These are phyloP conservation scores for Oreochromis spilurus DNA, from an alignment of 2,113 vertebrate genomes.

Conservation along the genomic window DNA sequence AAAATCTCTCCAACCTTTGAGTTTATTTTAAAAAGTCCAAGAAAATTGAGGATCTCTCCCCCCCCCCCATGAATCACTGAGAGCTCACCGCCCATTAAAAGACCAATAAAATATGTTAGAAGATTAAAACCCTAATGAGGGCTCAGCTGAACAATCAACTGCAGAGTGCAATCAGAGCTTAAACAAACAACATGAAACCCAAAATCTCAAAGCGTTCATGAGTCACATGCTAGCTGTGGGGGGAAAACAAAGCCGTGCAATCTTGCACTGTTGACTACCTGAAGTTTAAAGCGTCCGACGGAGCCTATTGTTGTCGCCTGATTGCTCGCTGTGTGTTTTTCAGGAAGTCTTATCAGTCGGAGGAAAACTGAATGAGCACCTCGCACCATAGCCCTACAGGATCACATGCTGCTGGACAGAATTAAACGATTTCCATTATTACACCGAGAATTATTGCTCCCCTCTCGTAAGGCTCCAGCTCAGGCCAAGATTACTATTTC, in stretches of 20 bases:
- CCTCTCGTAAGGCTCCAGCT: slow-evolving; percentile 77
- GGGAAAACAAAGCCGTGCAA: slow-evolving; percentile 28
- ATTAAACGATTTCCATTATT: slow-evolving; percentile 94
- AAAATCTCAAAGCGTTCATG: slow-evolving; percentile 8
- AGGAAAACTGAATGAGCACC: slow-evolving; percentile 81
- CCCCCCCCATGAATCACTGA: not conserved
- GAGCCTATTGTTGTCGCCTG: slow-evolving; percentile 77
- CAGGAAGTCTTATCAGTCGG: slow-evolving; percentile 81
- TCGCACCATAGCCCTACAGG: slow-evolving; percentile 76
- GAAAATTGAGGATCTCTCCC: not conserved
- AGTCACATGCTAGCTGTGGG: not conserved
- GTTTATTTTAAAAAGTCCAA: not conserved
- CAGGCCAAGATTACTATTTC: slow-evolving; percentile 93
- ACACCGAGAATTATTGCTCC: slow-evolving; percentile 87
- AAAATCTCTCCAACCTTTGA: not conserved
- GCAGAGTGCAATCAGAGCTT: not conserved
- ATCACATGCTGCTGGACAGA: slow-evolving; percentile 82
- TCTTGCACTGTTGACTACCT: slow-evolving; percentile 5
- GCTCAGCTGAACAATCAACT: not conserved
- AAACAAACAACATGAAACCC: slow-evolving; percentile 21
- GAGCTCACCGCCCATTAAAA: not conserved
- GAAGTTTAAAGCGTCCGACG: slow-evolving; percentile 11
- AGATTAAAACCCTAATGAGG: not conserved
- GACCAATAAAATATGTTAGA: not conserved
- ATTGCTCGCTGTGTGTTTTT: slow-evolving; percentile 73